Percentiles rank a stretch among this genome's conserved stretches.
Evolutionary conservation across 2,113 vertebrate genomes (phyloP).

Genomic region (Cynopterus brachyotis): DNA sequence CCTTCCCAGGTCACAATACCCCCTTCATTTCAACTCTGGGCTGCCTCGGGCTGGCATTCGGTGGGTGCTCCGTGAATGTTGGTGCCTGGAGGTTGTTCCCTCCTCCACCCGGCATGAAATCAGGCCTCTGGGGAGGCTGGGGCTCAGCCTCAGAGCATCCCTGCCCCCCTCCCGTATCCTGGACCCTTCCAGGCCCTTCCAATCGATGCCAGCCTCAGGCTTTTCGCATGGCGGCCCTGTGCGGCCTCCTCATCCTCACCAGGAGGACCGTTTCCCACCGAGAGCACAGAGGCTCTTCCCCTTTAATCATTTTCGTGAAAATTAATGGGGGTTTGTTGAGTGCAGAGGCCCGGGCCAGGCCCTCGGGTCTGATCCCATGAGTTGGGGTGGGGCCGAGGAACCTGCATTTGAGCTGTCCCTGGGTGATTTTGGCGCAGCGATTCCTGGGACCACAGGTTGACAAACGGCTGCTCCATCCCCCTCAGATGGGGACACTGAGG

Average conservation of each 20-base stretch:
- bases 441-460: not conserved
- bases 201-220: fast-evolving
- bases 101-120: not conserved
- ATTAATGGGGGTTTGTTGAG: not conserved
- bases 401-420: not conserved
- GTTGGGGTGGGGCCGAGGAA: not conserved
- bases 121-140: fast-evolving
- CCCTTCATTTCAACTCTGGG: not conserved
- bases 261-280: not conserved
- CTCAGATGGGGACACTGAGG: not conserved
- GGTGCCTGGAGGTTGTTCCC: fast-evolving
- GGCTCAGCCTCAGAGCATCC: not conserved
- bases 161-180: too few relatives aligned
- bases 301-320: not conserved
- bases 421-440: not conserved
- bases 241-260: not conserved
- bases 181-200: not conserved
- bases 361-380: too few relatives aligned
- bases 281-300: too few relatives aligned
- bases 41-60: not conserved
- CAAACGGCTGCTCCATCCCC: not conserved
- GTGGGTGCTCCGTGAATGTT: not conserved
- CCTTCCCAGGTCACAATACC: fast-evolving
- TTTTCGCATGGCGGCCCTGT: not conserved
- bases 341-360: not conserved